These are phyloP conservation scores for Parnassius glacialis DNA, from an alignment of 2,888 invertebrate genomes.

Conservation along the genomic window DNA sequence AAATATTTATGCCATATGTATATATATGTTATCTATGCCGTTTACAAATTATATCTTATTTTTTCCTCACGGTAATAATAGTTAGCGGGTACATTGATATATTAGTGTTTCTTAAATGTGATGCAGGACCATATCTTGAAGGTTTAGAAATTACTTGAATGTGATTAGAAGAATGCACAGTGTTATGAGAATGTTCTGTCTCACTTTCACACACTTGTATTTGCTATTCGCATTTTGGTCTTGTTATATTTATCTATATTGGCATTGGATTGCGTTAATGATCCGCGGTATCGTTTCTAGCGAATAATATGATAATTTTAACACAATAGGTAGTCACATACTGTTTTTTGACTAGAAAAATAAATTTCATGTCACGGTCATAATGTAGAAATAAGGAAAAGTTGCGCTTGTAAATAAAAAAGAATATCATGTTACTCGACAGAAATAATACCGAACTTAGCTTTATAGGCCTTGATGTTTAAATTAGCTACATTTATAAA, in stretches of 20 bases:
- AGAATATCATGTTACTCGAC: slow-evolving; percentile 3
- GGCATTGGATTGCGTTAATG: slow-evolving; percentile 17
- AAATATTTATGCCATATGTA: too few species aligned
- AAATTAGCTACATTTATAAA: slow-evolving; percentile 10
- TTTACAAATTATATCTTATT: neutral
- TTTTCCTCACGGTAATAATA: neutral
- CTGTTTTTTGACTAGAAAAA: too few species aligned
- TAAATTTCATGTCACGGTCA: too few species aligned
- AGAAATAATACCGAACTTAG: slow-evolving; percentile 15
- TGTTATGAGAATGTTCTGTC: neutral
- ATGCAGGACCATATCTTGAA: slow-evolving; percentile 3
- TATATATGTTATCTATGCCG: too few species aligned
- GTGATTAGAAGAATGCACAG: neutral
- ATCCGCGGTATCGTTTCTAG: slow-evolving; percentile 8
- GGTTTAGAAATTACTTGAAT: neutral
- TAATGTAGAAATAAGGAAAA: too few species aligned
- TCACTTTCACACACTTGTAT: slow-evolving; percentile 7
- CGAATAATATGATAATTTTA: slow-evolving; percentile 2
- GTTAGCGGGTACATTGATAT: neutral
- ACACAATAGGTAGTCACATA: too few species aligned
- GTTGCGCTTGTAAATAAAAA: neutral
- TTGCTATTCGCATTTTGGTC: slow-evolving; percentile 1
- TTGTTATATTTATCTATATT: slow-evolving; percentile 4
- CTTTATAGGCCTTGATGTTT: slow-evolving; percentile 16
- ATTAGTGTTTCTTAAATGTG: slow-evolving; percentile 1